Conservation (phyloP, 1,140 invertebrate species). For the Oedothorax gibbosus region DNA sequence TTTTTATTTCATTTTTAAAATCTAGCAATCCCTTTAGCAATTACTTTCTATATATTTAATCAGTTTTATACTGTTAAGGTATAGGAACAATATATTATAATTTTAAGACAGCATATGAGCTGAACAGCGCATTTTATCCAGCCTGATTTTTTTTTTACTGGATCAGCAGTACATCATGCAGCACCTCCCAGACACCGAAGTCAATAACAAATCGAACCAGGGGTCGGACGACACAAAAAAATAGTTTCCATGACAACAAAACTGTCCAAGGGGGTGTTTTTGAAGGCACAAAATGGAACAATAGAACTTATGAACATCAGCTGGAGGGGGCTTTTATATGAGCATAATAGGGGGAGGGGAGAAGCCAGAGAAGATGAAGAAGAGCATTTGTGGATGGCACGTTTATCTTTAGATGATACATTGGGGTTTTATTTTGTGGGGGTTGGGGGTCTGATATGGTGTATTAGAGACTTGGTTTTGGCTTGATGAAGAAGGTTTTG, state of each 20-base stretch:
- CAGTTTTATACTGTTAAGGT: no score
- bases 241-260: slow-evolving; percentile 43
- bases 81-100: no score
- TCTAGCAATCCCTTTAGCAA: no score
- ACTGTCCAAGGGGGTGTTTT: slow-evolving; percentile 33
- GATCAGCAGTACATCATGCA: no score
- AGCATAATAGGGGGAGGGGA: slow-evolving; percentile 30
- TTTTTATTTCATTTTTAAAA: no score
- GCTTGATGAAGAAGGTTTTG: no score
- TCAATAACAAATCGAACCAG: slow-evolving; percentile 35
- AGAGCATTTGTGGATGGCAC: slow-evolving; percentile 47
- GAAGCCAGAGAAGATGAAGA: slow-evolving; percentile 39
- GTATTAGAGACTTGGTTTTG: no score
- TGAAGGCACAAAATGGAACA: slow-evolving; percentile 31
- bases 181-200: background rate
- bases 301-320: slow-evolving; percentile 54
- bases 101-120: no score
- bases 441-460: no score
- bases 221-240: background rate
- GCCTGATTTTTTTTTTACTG: no score
- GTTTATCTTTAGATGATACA: slow-evolving; percentile 44
- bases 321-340: slow-evolving; percentile 49
- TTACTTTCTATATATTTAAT: no score
- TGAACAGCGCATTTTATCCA: no score
- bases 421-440: slow-evolving; percentile 25